phyloP scores from a whole-genome alignment of 1,140 invertebrate species.

The Leptopilina boulardi region DNA sequence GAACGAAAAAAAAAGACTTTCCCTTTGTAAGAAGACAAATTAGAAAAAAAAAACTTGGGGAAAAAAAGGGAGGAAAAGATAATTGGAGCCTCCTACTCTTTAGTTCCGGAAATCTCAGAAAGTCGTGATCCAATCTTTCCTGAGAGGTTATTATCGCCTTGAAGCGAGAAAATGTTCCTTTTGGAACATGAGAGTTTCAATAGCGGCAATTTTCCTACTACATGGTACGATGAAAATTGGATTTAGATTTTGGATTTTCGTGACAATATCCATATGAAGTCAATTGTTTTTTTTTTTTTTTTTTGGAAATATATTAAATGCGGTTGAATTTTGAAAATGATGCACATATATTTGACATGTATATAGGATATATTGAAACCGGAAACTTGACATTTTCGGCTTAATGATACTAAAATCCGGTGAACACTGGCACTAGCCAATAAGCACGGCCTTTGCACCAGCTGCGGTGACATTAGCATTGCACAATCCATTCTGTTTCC shows the following conservation, averaged over 20 bases:
- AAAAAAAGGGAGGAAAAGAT: conserved; percentile 4
- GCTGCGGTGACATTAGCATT: conserved; percentile 59
- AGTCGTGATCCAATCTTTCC: conserved; percentile 23
- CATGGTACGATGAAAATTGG: conserved; percentile 23
- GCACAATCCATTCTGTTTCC: conserved; percentile 54
- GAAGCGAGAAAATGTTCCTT: not conserved
- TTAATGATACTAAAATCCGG: conserved; percentile 55
- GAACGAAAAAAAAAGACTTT: not conserved
- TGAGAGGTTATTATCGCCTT: not conserved
- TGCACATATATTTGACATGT: too few relatives aligned
- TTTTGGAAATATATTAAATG: too few relatives aligned
- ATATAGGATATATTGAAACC: conserved; percentile 39
- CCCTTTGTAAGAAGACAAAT: conserved; percentile 22
- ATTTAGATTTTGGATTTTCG: conserved; percentile 28
- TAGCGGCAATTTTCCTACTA: conserved; percentile 24
- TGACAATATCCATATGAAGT: conserved; percentile 41
- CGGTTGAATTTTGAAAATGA: conserved; percentile 32
- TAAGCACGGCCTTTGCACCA: conserved; percentile 56
- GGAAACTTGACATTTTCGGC: conserved; percentile 52
- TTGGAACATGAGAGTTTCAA: too few relatives aligned
- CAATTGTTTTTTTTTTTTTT: conserved; percentile 45
- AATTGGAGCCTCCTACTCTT: conserved; percentile 10
- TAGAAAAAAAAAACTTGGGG: conserved; percentile 11
- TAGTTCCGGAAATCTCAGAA: conserved; percentile 21
- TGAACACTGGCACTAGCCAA: conserved; percentile 52